These are phyloP conservation scores for Cyclina sinensis DNA, from an alignment of 1,140 invertebrate genomes.

Conservation along the genomic window DNA sequence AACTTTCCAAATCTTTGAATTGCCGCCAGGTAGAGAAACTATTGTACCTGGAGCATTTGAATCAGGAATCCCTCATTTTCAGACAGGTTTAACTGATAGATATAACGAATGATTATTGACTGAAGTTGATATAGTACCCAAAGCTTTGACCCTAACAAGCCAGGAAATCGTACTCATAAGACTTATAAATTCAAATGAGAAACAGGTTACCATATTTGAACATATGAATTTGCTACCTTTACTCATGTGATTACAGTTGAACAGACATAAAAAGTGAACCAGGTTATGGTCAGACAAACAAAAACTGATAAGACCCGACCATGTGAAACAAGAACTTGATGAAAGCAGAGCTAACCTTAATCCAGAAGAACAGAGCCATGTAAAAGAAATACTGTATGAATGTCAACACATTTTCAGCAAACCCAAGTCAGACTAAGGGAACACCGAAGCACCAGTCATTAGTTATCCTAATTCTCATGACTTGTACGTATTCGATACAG, in stretches of 20 bases:
- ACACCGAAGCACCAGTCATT: background rate
- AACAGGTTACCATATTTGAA: background rate
- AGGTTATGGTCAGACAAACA: background rate
- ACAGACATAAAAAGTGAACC: background rate
- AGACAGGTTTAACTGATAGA: background rate
- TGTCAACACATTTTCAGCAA: background rate
- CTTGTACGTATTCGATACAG: conserved; percentile 17
- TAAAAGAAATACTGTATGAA: background rate
- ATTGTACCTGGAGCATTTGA: background rate
- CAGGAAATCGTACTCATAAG: background rate
- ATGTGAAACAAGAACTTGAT: background rate
- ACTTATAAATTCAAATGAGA: conserved; percentile 30
- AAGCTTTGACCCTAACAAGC: background rate
- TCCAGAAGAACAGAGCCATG: background rate
- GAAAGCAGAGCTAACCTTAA: background rate
- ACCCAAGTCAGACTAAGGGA: conserved; percentile 27
- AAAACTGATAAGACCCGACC: background rate
- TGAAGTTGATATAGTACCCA: background rate
- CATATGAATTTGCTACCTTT: conserved; percentile 2
- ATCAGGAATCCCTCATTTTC: background rate
- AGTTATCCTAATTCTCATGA: background rate
- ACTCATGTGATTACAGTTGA: background rate
- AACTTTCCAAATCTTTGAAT: background rate
- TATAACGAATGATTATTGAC: background rate
- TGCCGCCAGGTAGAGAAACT: background rate